phyloP scores from a whole-genome alignment of 2,888 invertebrate species.

The Drosophila fungiperda region DNA sequence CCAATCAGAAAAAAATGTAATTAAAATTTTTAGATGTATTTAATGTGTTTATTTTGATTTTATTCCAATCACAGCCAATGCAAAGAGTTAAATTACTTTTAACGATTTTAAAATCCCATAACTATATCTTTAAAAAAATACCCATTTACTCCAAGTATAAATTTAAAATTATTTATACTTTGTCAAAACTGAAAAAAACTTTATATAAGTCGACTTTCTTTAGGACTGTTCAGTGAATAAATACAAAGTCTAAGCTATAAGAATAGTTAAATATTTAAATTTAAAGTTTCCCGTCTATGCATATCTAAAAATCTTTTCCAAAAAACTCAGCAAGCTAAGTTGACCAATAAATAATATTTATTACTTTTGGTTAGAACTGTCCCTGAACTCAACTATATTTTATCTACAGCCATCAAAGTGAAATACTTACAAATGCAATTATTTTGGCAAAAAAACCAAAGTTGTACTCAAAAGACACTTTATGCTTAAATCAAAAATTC shows the following conservation, averaged over 20 bases:
- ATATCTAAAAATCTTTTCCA: neutral
- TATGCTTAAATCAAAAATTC: constrained; percentile 16
- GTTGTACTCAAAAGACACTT: constrained; percentile 5
- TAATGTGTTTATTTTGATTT: neutral
- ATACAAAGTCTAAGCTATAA: neutral
- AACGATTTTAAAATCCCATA: neutral
- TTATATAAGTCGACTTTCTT: neutral
- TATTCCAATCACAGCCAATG: neutral
- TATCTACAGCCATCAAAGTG: neutral
- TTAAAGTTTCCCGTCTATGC: neutral
- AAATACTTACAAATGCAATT: neutral
- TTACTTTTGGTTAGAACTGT: neutral
- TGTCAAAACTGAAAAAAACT: neutral
- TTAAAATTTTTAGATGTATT: neutral
- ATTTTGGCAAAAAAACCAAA: neutral
- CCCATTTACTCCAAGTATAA: neutral
- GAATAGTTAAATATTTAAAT: neutral
- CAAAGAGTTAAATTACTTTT: neutral
- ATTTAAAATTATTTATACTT: neutral
- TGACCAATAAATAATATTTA: neutral
- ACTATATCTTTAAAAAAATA: neutral
- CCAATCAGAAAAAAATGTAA: neutral
- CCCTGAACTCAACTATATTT: neutral
- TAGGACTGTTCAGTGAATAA: neutral
- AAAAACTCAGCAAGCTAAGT: neutral